Base-by-base conservation (phyloP, 30 jellyfish, hydroid and myxozoan genomes). In the Chironex yamaguchii region DNA sequence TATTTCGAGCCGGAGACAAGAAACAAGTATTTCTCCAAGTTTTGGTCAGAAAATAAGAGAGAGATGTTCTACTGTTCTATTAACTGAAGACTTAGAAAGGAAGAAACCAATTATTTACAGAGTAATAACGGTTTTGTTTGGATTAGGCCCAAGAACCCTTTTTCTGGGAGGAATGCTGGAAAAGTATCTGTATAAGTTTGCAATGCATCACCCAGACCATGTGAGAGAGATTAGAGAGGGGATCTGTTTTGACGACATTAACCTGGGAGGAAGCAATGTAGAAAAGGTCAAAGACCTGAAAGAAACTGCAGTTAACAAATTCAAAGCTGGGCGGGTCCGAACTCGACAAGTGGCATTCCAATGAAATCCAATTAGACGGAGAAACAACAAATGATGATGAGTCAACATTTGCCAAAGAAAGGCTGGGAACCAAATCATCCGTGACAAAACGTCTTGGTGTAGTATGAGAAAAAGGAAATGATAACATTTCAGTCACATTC, bases 1-100 rank as follows among this genome's bases (percentile, higher is more conserved):
- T 91, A 4, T 35, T 36, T 26, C 71, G 85, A 58, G 77, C 91
- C 6, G 94, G 96, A 50, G 98, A 91, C 76, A 67, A 81, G 74
- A 91, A 85, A 48, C 80, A 91, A 67, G 98, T 96, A 28, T 84
- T 91, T 72, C 74, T 65, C 2, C 86, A 91, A 79, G 54, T 91
- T 3, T 52, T 88, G 24, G 85, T 91, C 73, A 52, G 83, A 71
- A 91, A 86, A 72, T 48, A 51, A 11, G 84, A 69, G 23, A 64
- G 98, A 4, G 96, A 92, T 67, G 91, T 52, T 11, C 51, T 76
- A 29, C 30, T 94, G 34, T 71, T 85, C 53, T 62, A 48, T 24
- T 85, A 92, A 91, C 69, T 13, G 82, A 79, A 9, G 87, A 85
- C 34, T 54, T 29, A 29, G 85, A 62, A 26, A 33, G 51, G 22